Base-by-base conservation (phyloP, 2,888 invertebrate species). In the Anthophora plumipes region DNA sequence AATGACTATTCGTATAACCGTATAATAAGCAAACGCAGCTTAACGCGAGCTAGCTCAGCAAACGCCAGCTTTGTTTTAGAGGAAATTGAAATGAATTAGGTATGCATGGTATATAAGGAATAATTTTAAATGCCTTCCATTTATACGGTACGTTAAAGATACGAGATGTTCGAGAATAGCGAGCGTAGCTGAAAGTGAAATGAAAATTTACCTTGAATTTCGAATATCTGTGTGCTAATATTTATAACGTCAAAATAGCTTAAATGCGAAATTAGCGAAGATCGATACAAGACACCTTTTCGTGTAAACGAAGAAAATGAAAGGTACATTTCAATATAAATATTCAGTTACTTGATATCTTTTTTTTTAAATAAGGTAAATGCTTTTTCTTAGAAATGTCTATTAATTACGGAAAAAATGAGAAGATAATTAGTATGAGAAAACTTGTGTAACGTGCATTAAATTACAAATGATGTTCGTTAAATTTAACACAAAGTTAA, bases 141-240 rank as follows among this genome's bases (percentile, higher is more conserved):
- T 20, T 12, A 4, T 37, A 12, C 31, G 31, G 31, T 48, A 48
- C 14, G n/a, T 20, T 31, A 14, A 5, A 39, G 39, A 39, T 39
- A 20, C 12, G 39, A 59, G 14, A 59, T 39, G 39, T 41, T 46
- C 39, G 20, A 1, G 20, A 46, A 14, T 14, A 4, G 41, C 20
- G 12, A 12, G 2, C 7, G n/a, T 1, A 11, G 8, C 20, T 20
- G 20, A 50, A 17, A 0, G 39, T 1, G 22, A 50, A 39, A 39
- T 14, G 20, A 37, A 46, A 69, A 59, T 57, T 20, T n/a, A 20
- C 39, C 17, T 67, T n/a, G n/a, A n/a, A 14, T 43, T 54, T 31
- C n/a, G 25, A 54, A 55, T 43, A 25, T 43, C 1, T 54, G 17
- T 6, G 11, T 9, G 22, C 1, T 8, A 22, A 43, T 46, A 31